Evolutionary conservation across 1,140 invertebrate species (phyloP).

Genomic region (Hyphantria cunea): DNA sequence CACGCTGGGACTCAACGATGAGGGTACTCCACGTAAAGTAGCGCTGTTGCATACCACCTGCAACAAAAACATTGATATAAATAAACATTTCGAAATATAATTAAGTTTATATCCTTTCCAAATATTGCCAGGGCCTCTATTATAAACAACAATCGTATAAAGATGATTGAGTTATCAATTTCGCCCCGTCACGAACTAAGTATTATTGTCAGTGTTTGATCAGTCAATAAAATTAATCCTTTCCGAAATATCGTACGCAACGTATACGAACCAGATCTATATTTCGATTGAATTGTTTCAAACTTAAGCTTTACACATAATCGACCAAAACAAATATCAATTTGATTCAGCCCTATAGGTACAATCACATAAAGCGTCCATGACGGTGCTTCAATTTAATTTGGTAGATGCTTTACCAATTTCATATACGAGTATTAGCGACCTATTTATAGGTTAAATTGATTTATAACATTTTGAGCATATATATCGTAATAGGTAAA

Average conservation of each 20-base stretch:
- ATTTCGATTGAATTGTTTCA: slow-evolving; percentile 70
- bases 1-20: slow-evolving; percentile 86
- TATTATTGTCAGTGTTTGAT: slow-evolving; percentile 50
- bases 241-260: slow-evolving; percentile 47
- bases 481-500: not conserved
- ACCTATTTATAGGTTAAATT: slow-evolving; percentile 15
- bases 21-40: slow-evolving; percentile 88
- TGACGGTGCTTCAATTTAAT: slow-evolving; percentile 38
- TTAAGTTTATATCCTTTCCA: slow-evolving; percentile 15
- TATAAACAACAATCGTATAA: slow-evolving; percentile 21
- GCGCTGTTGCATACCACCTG: slow-evolving; percentile 94
- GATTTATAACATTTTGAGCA: slow-evolving; percentile 13
- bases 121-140: slow-evolving; percentile 16
- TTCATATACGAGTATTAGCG: slow-evolving; percentile 15
- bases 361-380: slow-evolving; percentile 38
- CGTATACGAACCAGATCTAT: slow-evolving; percentile 46
- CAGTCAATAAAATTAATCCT: slow-evolving; percentile 72
- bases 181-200: slow-evolving; percentile 43
- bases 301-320: slow-evolving; percentile 68
- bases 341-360: slow-evolving; percentile 35
- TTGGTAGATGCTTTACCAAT: slow-evolving; percentile 27
- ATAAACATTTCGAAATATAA: slow-evolving; percentile 15
- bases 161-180: slow-evolving; percentile 39
- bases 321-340: slow-evolving; percentile 57
- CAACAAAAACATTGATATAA: slow-evolving; percentile 33